Conservation (phyloP, 2,888 invertebrate genomes). For the Polietes domitor region DNA sequence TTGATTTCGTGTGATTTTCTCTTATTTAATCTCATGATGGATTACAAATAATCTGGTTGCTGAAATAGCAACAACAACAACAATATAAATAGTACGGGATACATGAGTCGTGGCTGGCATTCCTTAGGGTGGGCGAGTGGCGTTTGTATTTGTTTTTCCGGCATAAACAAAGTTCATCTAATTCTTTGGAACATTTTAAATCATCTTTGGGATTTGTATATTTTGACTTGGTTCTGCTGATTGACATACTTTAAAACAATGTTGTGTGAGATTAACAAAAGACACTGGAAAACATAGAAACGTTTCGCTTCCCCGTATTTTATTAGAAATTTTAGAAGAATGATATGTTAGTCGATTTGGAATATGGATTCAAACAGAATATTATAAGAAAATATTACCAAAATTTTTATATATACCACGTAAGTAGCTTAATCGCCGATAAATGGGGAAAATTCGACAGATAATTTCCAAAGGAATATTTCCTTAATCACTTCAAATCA, state of each 20-base stretch:
- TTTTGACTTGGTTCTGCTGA: slow-evolving; percentile 24
- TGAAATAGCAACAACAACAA: not conserved
- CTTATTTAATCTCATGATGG: slow-evolving; percentile 55
- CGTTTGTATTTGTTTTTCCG: not conserved
- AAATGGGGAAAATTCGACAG: too few species aligned
- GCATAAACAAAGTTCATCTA: not conserved
- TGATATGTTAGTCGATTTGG: too few species aligned
- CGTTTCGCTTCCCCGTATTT: too few species aligned
- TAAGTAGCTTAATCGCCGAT: too few species aligned
- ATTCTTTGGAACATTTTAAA: not conserved
- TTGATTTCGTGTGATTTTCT: slow-evolving; percentile 39
- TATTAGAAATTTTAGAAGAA: too few species aligned
- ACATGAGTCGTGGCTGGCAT: not conserved
- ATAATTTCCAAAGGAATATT: too few species aligned
- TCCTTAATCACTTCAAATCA: too few species aligned
- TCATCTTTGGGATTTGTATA: slow-evolving; percentile 2
- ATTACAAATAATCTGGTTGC: slow-evolving; percentile 59
- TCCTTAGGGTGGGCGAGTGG: not conserved
- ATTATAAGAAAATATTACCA: too few species aligned
- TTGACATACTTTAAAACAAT: not conserved
- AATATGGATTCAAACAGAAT: too few species aligned
- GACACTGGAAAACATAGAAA: too few species aligned
- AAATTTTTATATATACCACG: too few species aligned
- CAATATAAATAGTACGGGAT: slow-evolving; percentile 16
- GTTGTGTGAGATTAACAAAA: not conserved